Evolutionary conservation across 1,140 invertebrate species (phyloP).

Genomic region (Cardiocondyla obscurior): DNA sequence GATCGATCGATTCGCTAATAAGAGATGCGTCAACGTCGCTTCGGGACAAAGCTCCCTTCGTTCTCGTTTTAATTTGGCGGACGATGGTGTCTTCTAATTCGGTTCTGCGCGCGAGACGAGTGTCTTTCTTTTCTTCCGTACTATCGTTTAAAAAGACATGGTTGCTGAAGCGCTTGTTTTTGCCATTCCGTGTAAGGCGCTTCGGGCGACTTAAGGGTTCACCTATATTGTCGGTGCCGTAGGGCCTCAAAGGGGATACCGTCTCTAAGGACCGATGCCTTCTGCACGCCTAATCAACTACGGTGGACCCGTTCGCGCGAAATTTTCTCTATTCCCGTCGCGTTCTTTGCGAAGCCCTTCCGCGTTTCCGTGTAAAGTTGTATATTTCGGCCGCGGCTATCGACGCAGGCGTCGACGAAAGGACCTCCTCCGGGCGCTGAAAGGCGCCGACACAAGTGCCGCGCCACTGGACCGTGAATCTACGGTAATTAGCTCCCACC

Average conservation of each 20-base stretch:
- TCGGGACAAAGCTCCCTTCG: neutral
- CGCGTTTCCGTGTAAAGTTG: slow-evolving; percentile 77
- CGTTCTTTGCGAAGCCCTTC: slow-evolving; percentile 61
- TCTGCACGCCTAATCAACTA: slow-evolving; percentile 22
- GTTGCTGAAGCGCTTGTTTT: neutral
- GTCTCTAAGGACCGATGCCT: neutral
- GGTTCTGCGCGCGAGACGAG: neutral
- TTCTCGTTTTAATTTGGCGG: neutral
- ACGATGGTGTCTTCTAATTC: neutral
- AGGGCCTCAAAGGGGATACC: neutral
- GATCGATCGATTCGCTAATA: neutral
- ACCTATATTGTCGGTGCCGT: neutral
- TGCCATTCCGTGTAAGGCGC: neutral
- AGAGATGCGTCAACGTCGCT: neutral
- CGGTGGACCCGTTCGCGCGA: slow-evolving; percentile 54
- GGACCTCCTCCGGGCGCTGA: slow-evolving; percentile 72
- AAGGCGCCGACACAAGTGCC: slow-evolving; percentile 78
- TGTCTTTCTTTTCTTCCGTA: neutral
- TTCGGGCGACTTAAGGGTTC: neutral
- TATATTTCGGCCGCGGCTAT: slow-evolving; percentile 60
- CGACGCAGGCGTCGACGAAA: slow-evolving; percentile 57
- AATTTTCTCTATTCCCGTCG: slow-evolving; percentile 69
- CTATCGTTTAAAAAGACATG: neutral
- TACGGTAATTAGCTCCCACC: slow-evolving; percentile 78
- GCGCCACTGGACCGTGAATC: slow-evolving; percentile 77